Base-by-base conservation (phyloP, 2,797 vertebrate genomes). In the Scolopax bukidnonensis region DNA sequence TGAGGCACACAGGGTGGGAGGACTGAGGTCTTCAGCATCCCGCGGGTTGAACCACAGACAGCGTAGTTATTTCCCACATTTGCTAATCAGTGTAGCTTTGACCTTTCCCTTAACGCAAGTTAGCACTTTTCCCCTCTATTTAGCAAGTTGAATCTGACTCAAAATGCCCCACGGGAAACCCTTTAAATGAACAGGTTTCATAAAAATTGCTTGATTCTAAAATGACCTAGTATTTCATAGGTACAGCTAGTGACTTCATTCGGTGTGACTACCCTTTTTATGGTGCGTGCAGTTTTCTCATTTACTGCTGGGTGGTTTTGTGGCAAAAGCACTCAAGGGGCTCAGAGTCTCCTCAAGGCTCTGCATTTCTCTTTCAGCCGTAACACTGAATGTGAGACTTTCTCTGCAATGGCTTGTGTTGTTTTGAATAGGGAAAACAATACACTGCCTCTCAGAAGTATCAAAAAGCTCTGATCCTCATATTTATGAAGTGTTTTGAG, bases 291-390 rank as follows among this genome's bases (percentile, higher is more conserved):
- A 87, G 53, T 53, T 93, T 82, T 80, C 88, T 89, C 81, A 54
- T 74, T 89, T 87, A 75, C 88, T 96, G 64, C 89, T 71, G 84
- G 60, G 75, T 11, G 36, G 71, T 90, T 88, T 60, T 81, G 78
- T 65, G 71, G 78, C 71, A 93, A 93, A 95, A 91, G 57, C 68
- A 84, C 80, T 84, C 63, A 33, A 82, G 63, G 77, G 74, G 47
- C 67, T 93, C 1, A 0, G 65, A 1, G 3, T 38, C 47, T 96
- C 70, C 81, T 93, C 67, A 33, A 68, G 81, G 81, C 43, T 93
- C 59, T 87, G 83, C 84, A 70, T 87, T 84, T 70, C 59, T 86
- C 88, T 79, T 92, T 93, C 74, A 89, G 70, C 68, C 4, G 0
- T 80, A 75, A 57, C 86, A 80, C 41, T 51, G 33, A 77, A 92